phyloP scores from a whole-genome alignment of 2,888 invertebrate species.

The Coenonympha arcania region DNA sequence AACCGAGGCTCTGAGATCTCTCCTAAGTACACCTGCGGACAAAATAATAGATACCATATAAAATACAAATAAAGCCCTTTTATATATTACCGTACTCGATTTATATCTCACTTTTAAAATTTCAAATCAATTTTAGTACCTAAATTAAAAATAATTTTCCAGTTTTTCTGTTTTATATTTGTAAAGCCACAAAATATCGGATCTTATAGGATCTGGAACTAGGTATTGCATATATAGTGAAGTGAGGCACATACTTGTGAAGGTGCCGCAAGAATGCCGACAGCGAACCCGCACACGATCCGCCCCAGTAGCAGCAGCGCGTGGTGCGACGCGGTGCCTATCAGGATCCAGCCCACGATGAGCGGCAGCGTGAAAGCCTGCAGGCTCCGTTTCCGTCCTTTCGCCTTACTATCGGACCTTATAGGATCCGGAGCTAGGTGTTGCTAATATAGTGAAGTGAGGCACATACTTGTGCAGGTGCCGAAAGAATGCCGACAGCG shows the following conservation, averaged over 20 bases:
- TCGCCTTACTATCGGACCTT: too few relatives aligned
- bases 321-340: conserved; percentile 75
- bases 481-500: conserved; percentile 81
- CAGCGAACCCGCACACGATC: conserved; percentile 80
- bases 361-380: conserved; percentile 78
- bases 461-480: conserved; percentile 79
- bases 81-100: too few relatives aligned
- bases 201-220: too few relatives aligned
- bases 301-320: conserved; percentile 77
- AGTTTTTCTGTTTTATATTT: too few relatives aligned
- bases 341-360: conserved; percentile 79
- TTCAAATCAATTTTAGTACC: too few relatives aligned
- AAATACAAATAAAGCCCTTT: too few relatives aligned
- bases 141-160: too few relatives aligned
- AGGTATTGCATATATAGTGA: too few relatives aligned
- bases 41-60: neutral
- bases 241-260: conserved; percentile 78
- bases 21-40: conserved; percentile 79
- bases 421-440: too few relatives aligned
- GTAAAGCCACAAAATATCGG: too few relatives aligned
- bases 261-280: conserved; percentile 82
- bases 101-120: too few relatives aligned
- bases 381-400: conserved; percentile 79
- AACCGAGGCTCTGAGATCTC: conserved; percentile 83
- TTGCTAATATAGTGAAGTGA: too few relatives aligned